Evolutionary conservation across 92 coral and sea anemone species (phyloP).

Genomic region (Umimayanthus chanpuru): DNA sequence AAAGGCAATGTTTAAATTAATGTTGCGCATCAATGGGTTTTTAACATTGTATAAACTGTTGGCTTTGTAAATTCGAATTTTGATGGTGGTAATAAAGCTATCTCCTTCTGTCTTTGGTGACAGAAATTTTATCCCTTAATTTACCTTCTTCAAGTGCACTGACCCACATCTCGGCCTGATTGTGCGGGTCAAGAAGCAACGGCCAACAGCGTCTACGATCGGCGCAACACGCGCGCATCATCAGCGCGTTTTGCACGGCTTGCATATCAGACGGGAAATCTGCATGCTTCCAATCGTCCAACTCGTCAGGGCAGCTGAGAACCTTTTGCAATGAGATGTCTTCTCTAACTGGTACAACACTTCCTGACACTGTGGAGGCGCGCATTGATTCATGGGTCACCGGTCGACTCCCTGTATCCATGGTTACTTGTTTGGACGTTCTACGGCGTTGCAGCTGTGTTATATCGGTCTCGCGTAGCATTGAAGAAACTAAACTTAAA

Average conservation of each 20-base stretch:
- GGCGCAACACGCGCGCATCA: constrained; percentile 73
- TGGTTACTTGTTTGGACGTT: background rate
- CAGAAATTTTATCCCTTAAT: background rate
- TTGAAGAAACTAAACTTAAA: constrained; percentile 60
- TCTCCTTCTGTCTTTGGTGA: no score
- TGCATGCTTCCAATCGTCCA: constrained; percentile 77
- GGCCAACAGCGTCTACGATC: constrained; percentile 90
- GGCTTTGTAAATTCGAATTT: no score
- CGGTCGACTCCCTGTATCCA: constrained; percentile 43
- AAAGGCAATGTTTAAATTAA: no score
- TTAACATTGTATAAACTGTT: no score
- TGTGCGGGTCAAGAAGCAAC: constrained; percentile 86
- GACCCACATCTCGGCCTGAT: constrained; percentile 94
- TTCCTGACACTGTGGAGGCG: constrained; percentile 48
- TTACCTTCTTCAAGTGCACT: constrained; percentile 78
- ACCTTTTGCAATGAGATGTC: constrained; percentile 70
- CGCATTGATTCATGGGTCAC: constrained; percentile 44
- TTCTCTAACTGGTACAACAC: constrained; percentile 68
- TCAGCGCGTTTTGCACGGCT: constrained; percentile 86
- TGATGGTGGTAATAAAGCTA: no score
- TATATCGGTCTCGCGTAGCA: constrained; percentile 53
- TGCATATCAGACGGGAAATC: constrained; percentile 74
- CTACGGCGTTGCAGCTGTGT: background rate
- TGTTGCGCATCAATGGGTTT: background rate
- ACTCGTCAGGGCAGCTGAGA: constrained; percentile 73